These are phyloP conservation scores for Halictus ligatus DNA, from an alignment of 2,888 invertebrate species.

Conservation along the genomic window DNA sequence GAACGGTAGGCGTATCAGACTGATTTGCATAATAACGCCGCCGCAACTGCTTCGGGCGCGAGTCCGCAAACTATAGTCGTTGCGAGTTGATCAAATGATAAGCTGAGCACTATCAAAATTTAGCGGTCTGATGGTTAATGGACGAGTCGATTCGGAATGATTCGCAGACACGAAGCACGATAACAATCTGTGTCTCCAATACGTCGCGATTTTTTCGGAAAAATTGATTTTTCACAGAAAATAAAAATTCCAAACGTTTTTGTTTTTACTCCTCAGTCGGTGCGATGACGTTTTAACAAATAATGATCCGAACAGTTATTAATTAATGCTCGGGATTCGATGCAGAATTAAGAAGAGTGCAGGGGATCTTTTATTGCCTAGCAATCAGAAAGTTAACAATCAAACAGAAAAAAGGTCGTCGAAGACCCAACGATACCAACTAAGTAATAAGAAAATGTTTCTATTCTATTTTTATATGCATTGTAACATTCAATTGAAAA, in stretches of 20 bases:
- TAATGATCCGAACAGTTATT: no score
- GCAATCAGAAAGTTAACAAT: background rate
- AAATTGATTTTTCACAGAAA: background rate
- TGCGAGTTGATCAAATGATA: constrained; percentile 56
- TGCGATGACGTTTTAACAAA: background rate
- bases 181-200: constrained; percentile 19
- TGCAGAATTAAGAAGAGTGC: no score
- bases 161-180: constrained; percentile 26
- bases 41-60: constrained; percentile 53
- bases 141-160: constrained; percentile 27
- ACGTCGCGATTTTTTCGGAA: background rate
- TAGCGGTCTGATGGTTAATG: constrained; percentile 38
- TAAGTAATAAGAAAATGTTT: background rate
- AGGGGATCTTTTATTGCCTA: background rate
- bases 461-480: background rate
- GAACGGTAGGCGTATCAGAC: constrained; percentile 60
- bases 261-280: no score
- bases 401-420: no score
- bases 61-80: constrained; percentile 48
- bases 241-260: background rate
- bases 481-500: background rate
- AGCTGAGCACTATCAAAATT: constrained; percentile 53
- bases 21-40: constrained; percentile 63
- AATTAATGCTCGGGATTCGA: no score
- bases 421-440: background rate